Evolutionary conservation across 2,797 vertebrate genomes (phyloP).

Genomic region (Eulemur mongoz): DNA sequence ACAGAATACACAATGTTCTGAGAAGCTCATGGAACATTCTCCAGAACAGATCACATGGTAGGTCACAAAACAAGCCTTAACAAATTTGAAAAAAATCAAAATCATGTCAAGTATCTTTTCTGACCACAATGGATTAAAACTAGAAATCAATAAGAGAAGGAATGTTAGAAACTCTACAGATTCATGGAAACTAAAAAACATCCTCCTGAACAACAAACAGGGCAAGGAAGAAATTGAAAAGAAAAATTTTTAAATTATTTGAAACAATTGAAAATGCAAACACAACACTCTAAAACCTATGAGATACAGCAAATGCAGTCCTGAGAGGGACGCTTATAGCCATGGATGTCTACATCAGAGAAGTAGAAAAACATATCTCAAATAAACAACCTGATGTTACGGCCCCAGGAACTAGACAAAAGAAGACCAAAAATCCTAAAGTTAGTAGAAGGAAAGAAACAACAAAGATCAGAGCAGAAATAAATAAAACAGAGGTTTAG

Average conservation of each 20-base stretch:
- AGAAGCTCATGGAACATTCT: neutral
- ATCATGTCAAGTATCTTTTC: neutral
- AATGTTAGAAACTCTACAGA: neutral
- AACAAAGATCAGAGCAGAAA: neutral
- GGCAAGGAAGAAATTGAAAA: neutral
- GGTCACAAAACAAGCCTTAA: neutral
- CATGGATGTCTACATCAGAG: neutral
- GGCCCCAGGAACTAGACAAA: neutral
- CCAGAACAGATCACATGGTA: neutral
- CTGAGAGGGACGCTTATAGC: neutral
- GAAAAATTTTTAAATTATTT: neutral
- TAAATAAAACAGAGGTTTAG: neutral
- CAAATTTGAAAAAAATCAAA: neutral
- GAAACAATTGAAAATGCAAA: neutral
- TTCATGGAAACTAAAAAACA: neutral
- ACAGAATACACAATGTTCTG: neutral
- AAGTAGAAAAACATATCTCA: neutral
- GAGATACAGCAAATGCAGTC: neutral
- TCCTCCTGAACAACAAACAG: neutral
- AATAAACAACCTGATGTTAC: neutral
- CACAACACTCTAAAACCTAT: neutral
- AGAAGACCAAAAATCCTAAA: neutral
- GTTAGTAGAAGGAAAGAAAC: neutral
- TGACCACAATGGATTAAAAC: neutral
- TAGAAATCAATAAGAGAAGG: neutral